These are phyloP conservation scores for Ophion slaviceki DNA, from an alignment of 2,888 invertebrate species.

Conservation along the genomic window DNA sequence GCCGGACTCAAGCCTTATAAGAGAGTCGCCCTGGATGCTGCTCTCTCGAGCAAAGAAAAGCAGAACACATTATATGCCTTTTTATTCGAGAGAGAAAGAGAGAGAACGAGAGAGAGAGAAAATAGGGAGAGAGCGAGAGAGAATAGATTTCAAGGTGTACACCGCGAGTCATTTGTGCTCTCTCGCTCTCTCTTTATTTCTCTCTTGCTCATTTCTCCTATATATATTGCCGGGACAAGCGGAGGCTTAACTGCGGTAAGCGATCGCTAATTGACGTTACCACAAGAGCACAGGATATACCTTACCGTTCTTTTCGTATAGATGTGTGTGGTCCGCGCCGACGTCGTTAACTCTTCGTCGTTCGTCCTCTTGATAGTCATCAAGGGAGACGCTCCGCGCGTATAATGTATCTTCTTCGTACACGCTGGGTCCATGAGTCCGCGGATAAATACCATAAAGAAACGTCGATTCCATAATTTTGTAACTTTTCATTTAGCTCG, in stretches of 20 bases:
- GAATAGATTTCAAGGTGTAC: conserved; percentile 47
- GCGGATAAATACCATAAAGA: not conserved
- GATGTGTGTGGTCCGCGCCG: conserved; percentile 60
- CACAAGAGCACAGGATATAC: conserved; percentile 53
- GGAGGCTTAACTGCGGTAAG: conserved; percentile 70
- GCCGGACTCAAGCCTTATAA: conserved; percentile 62
- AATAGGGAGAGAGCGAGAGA: conserved; percentile 43
- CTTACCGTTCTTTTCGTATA: conserved; percentile 48
- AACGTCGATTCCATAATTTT: conserved; percentile 3
- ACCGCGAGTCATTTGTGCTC: conserved; percentile 54
- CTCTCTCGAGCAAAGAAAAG: conserved; percentile 44
- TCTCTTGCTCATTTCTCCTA: conserved; percentile 59
- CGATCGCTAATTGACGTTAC: conserved; percentile 76
- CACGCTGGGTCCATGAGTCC: not conserved
- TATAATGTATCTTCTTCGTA: conserved; percentile 35
- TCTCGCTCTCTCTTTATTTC: conserved; percentile 1
- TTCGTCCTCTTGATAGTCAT: conserved; percentile 58
- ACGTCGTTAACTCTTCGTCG: conserved; percentile 62
- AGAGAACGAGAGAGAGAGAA: conserved; percentile 28
- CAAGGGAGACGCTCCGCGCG: conserved; percentile 23
- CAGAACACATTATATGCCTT: conserved; percentile 35
- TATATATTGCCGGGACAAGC: conserved; percentile 61
- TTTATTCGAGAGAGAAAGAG: conserved; percentile 42
- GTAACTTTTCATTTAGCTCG: not conserved
- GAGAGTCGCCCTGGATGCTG: conserved; percentile 51